Conservation (phyloP, 2,797 vertebrate species). For the Mus spretus region DNA sequence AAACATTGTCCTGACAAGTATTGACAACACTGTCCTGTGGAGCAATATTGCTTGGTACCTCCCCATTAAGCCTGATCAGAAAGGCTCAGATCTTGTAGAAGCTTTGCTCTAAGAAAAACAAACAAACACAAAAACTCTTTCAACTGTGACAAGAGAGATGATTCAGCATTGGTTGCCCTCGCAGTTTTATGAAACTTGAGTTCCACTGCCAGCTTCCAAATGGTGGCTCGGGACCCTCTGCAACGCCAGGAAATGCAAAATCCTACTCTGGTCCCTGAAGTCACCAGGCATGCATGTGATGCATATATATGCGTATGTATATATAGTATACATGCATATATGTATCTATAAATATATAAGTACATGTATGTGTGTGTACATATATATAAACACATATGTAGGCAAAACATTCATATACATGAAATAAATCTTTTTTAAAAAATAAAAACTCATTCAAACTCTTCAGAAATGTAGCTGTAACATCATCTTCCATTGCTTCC, state of each 20-base stretch:
- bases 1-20: background rate
- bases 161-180: background rate
- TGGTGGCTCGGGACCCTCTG: background rate
- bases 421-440: background rate
- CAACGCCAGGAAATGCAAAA: background rate
- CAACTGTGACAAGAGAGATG: background rate
- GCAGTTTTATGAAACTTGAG: background rate
- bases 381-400: background rate
- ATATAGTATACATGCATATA: no score
- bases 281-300: background rate
- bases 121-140: background rate
- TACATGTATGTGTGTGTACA: background rate
- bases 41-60: background rate
- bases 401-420: background rate
- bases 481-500: conserved; percentile 33
- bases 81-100: background rate
- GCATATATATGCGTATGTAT: background rate
- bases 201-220: background rate
- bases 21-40: background rate
- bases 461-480: conserved; percentile 18
- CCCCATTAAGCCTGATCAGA: background rate
- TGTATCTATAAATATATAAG: background rate
- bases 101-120: background rate
- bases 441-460: background rate
- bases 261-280: background rate